Evolutionary conservation across 2,797 vertebrate species (phyloP), one percentile per base, ranked within the genome.

Genomic region (Neoniphon sammara): DNA sequence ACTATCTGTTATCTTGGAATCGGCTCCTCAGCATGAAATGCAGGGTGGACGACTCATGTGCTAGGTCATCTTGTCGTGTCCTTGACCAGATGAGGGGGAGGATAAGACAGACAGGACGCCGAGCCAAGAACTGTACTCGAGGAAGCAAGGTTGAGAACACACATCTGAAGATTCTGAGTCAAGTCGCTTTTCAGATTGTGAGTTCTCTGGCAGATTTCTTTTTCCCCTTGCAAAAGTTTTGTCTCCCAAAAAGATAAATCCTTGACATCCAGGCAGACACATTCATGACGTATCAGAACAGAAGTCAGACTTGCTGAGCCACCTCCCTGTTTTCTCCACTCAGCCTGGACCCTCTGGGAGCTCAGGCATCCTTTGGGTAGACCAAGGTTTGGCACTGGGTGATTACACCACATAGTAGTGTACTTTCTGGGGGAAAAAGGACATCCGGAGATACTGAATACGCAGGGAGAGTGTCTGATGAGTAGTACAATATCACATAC

Each of bases 341-440:
- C 60, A 58, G 61, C 62, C 55, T 69, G 67, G 67, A 67, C 71
- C 61, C 66, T 47, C 36, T 6, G 62, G 67, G 63, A 30, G 72
- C 73, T 63, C 50, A 31, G 47, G 70, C 66, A 75, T 66, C 77
- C 61, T 55, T 27, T 58, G 73, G 81, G 77, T 70, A 67, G 77
- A 83, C 66, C 80, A 63, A 60, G 73, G 77, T 90, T 92, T 92
- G 92, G 91, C 92, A 91, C 90, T 78, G 74, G 65, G 85, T 84
- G 82, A 73, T 69, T 60, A 84, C 78, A 81, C 69, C 74, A 62
- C 64, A 64, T 79, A 20, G 68, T 4, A 44, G 73, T 68, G 83
- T 62, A 59, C 49, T 73, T 56, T 34, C 58, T 27, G 25, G 25
- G 25, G 25, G 25, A 75, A 73, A 10, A 62, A 73, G 42, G 12